Percentiles rank a stretch among this genome's conserved stretches.
Conservation (phyloP, 1,140 invertebrate genomes). For the Drosophila asahinai region DNA sequence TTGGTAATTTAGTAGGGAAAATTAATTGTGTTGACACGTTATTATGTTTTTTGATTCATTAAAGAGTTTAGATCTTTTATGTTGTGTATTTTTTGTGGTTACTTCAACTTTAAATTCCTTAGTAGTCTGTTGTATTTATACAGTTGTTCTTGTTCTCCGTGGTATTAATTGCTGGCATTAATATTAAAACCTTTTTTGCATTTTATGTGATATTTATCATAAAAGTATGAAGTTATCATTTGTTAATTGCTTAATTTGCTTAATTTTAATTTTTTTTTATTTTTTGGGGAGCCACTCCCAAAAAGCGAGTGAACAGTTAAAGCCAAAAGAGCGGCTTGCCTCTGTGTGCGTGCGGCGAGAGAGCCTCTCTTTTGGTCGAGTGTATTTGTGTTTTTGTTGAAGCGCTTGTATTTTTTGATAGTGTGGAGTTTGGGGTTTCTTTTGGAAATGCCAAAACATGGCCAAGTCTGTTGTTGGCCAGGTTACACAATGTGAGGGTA, state of each 20-base stretch:
- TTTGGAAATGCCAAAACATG: slow-evolving; percentile 79
- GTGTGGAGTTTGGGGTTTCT: slow-evolving; percentile 41
- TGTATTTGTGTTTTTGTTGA: slow-evolving; percentile 16
- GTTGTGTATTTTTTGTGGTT: not conserved
- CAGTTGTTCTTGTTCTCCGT: no score
- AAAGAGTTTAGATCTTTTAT: not conserved
- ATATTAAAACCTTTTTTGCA: not conserved
- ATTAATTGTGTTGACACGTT: not conserved
- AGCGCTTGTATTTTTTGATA: slow-evolving; percentile 31
- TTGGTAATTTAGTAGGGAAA: no score
- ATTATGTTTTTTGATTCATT: not conserved
- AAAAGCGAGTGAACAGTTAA: slow-evolving; percentile 63
- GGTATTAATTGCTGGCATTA: not conserved
- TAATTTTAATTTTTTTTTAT: slow-evolving; percentile 38
- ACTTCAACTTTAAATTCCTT: not conserved
- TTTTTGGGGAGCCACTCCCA: slow-evolving; percentile 79
- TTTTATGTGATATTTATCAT: not conserved
- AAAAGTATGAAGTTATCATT: not conserved
- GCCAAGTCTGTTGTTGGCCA: slow-evolving; percentile 63
- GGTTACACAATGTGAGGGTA: slow-evolving; percentile 63
- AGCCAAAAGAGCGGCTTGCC: slow-evolving; percentile 60
- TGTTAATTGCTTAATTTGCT: not conserved
- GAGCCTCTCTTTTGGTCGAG: slow-evolving; percentile 18
- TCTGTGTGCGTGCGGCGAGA: slow-evolving; percentile 13
- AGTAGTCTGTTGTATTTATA: not conserved